A percentile compares a stretch with the other conserved stretches of the same genome.
phyloP scores from a whole-genome alignment of 2,797 vertebrate species.

The Rhincodon typus region DNA sequence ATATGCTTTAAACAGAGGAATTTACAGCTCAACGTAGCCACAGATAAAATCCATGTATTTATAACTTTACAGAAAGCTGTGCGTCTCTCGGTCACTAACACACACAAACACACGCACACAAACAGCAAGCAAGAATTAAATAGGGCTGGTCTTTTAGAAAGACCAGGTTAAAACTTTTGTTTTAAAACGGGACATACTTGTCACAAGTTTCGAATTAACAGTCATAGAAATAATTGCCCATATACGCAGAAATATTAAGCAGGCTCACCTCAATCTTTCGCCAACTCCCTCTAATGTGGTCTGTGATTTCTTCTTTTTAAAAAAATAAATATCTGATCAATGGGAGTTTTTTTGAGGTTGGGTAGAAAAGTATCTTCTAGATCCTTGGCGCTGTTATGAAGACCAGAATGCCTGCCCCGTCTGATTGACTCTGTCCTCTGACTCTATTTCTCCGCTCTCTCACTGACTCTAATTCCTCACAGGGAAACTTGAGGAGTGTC shows the following conservation, averaged over 20 bases:
- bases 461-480: background rate
- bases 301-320: background rate
- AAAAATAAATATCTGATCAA: background rate
- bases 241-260: background rate
- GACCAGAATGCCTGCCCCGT: background rate
- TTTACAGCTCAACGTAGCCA: background rate
- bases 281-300: background rate
- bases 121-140: background rate
- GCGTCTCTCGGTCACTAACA: background rate
- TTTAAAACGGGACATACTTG: background rate
- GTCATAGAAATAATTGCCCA: background rate
- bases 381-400: background rate
- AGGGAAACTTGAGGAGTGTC: background rate
- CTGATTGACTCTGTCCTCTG: too few relatives aligned
- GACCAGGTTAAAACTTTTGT: background rate
- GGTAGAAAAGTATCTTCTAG: background rate
- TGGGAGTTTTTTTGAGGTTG: background rate
- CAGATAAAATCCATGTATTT: slow-evolving; percentile 12
- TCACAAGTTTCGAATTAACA: background rate
- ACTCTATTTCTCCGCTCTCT: background rate
- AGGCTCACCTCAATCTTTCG: background rate
- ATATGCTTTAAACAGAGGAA: background rate
- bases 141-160: background rate
- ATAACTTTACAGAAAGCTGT: background rate
- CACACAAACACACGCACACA: background rate